Evolutionary conservation across 2,113 vertebrate species (phyloP), one percentile per base, ranked within the genome.

Genomic region (Gymnarchus niloticus): DNA sequence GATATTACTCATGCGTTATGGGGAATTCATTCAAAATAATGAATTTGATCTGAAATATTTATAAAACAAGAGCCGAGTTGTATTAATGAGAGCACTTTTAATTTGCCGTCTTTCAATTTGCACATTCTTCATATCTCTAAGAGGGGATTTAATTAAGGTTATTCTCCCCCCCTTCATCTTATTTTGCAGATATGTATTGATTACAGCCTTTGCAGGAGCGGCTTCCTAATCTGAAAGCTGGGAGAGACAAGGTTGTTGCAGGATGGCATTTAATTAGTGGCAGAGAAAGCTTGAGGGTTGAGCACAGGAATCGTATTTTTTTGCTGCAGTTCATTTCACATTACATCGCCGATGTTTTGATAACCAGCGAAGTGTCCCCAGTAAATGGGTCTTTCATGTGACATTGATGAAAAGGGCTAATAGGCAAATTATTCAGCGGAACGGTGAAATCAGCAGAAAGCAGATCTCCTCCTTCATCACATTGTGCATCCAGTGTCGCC

Each of bases 141-240:
- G 81, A 86, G 65, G 84, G 84, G 84, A 87, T 91, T 87, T 88
- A 91, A 91, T 91, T 88, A 89, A 89, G 86, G 89, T 88, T 87
- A 85, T 85, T 77, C 88, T 37, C 83, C 82, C 86, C 80, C 21
- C 25, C 51, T 59, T 83, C 9, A 14, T 77, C 49, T 37, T 33
- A 69, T 84, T 52, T 46, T 85, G 84, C 73, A 6, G 8, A 57
- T 37, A 78, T 41, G 82, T 91, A 89, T 88, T 87, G 88, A 88
- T 86, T 87, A 28, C 69, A 83, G 33, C 65, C 57, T 37, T 82
- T 57, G 6, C 54, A 82, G 86, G 46, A 33, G 9, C 77, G 52
- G 49, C 82, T 88, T 28, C 46, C 51, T 80, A 78, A 80, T 87
- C n/a, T 59, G 83, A 82, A 82, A 84, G 81, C 28, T 57, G 41